A percentile compares a stretch with the other conserved stretches of the same genome.
Conservation (phyloP, 30 jellyfish, hydroid and myxozoan species). For the Cassiopea xamachana region DNA sequence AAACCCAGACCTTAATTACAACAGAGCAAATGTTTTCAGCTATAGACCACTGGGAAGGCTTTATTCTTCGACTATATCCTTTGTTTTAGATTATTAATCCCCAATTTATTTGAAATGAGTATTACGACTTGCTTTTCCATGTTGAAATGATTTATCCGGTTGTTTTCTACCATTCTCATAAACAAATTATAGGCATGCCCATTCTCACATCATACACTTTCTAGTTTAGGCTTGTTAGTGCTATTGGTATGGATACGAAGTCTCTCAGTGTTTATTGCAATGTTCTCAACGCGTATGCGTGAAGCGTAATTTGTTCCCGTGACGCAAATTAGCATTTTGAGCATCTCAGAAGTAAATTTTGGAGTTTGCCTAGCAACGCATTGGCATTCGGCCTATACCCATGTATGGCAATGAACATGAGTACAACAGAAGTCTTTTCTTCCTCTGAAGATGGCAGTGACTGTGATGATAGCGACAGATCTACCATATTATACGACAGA, state of each 20-base stretch:
- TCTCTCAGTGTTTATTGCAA: not conserved
- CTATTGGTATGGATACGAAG: not conserved
- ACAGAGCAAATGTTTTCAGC: too few relatives aligned
- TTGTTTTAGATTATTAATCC: too few relatives aligned
- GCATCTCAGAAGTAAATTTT: not conserved
- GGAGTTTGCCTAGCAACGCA: not conserved
- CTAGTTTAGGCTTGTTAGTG: too few relatives aligned
- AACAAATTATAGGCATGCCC: too few relatives aligned
- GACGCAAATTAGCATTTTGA: not conserved
- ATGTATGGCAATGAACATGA: not conserved
- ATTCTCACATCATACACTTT: too few relatives aligned
- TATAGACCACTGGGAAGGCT: too few relatives aligned
- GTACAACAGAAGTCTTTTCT: not conserved
- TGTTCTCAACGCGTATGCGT: not conserved
- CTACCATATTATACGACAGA: not conserved
- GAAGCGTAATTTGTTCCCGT: not conserved
- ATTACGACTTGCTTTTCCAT: too few relatives aligned
- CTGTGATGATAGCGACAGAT: not conserved
- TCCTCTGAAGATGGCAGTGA: constrained; percentile 27
- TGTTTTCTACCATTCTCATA: too few relatives aligned
- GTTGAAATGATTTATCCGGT: too few relatives aligned
- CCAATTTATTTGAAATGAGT: too few relatives aligned
- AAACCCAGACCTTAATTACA: too few relatives aligned
- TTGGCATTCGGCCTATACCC: not conserved
- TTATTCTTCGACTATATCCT: too few relatives aligned